Evolutionary conservation across 2,888 invertebrate genomes (phyloP).

Genomic region (Eledona agricola): DNA sequence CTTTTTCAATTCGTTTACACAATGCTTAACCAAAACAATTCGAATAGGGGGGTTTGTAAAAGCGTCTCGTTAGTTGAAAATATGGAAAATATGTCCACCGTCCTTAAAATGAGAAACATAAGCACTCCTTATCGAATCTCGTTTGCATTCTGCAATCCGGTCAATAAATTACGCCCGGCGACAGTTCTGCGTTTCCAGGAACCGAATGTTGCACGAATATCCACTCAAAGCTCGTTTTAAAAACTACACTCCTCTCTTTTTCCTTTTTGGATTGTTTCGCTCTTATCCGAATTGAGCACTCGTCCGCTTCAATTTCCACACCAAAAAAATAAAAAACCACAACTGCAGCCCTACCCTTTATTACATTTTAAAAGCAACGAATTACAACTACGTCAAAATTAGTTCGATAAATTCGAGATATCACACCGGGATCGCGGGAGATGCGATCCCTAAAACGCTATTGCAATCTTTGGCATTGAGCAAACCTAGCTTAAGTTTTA

Average conservation of each 20-base stretch:
- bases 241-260: slow-evolving; percentile 39
- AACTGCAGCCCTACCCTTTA: no score
- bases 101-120: slow-evolving; percentile 44
- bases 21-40: no score
- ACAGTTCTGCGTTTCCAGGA: slow-evolving; percentile 48
- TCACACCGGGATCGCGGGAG: no score
- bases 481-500: no score
- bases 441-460: no score
- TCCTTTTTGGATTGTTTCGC: slow-evolving; percentile 27
- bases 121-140: slow-evolving; percentile 42
- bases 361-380: no score
- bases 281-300: slow-evolving; percentile 1
- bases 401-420: slow-evolving; percentile 1
- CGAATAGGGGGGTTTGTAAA: no score
- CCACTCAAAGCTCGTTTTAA: slow-evolving; percentile 49
- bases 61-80: no score
- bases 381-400: slow-evolving; percentile 1
- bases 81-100: slow-evolving; percentile 2
- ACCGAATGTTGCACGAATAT: slow-evolving; percentile 51
- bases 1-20: no score
- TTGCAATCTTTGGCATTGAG: no score
- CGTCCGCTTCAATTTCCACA: no score
- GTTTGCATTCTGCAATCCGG: slow-evolving; percentile 48
- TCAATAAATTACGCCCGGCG: slow-evolving; percentile 45
- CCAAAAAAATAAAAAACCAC: no score